These are phyloP conservation scores for Antitype chi DNA, from an alignment of 2,888 invertebrate genomes.

Conservation along the genomic window DNA sequence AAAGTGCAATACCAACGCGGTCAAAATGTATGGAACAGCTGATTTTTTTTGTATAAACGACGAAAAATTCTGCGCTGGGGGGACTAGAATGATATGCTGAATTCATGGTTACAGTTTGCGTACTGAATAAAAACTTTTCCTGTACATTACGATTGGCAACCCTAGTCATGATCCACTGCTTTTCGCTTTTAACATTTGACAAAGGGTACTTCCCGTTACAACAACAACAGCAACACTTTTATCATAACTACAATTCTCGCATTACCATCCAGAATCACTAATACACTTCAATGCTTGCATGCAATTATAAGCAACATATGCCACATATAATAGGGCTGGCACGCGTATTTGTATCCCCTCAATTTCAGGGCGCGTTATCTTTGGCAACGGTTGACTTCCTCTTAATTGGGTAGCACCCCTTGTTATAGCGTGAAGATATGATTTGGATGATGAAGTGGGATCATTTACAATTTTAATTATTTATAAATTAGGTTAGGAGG, in stretches of 20 bases:
- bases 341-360: slow-evolving; percentile 45
- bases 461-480: slow-evolving; percentile 59
- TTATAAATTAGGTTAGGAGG: slow-evolving; percentile 25
- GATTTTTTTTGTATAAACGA: no score
- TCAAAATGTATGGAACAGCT: no score
- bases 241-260: background rate
- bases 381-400: slow-evolving; percentile 71
- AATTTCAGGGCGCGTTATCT: slow-evolving; percentile 64
- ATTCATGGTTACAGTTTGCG: no score
- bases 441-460: slow-evolving; percentile 53
- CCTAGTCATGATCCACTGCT: no score
- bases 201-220: no score
- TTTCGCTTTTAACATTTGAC: no score
- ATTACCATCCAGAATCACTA: slow-evolving; percentile 14
- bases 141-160: no score
- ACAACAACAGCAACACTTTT: background rate
- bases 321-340: slow-evolving; percentile 14
- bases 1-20: no score
- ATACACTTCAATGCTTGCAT: slow-evolving; percentile 4
- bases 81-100: no score
- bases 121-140: no score
- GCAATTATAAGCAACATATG: slow-evolving; percentile 55
- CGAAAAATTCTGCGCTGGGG: no score
- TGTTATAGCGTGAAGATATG: slow-evolving; percentile 50
- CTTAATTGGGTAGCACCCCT: slow-evolving; percentile 73